Evolutionary conservation across 2,888 invertebrate species (phyloP).

Genomic region (Nemurella pictetii): DNA sequence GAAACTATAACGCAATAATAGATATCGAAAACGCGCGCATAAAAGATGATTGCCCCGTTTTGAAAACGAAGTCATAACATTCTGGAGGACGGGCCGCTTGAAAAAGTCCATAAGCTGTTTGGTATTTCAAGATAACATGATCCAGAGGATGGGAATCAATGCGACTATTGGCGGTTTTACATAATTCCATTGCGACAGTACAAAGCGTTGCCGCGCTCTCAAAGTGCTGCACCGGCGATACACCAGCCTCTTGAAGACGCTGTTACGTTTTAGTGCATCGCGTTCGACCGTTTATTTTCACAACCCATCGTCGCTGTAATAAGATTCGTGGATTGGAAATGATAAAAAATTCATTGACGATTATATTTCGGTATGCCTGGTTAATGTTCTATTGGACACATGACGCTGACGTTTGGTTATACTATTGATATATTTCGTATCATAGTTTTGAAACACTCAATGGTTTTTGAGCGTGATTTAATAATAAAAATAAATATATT

Average conservation of each 20-base stretch:
- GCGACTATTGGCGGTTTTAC: background rate
- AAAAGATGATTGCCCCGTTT: background rate
- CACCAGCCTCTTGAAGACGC: background rate
- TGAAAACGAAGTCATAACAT: background rate
- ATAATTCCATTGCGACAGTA: background rate
- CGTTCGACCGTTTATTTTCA: background rate
- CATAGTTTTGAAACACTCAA: too few species aligned
- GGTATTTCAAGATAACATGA: background rate
- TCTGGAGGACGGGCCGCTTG: background rate
- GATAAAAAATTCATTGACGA: too few species aligned
- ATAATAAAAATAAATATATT: too few species aligned
- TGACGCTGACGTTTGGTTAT: too few species aligned
- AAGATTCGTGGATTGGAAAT: too few species aligned
- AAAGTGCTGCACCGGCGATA: background rate
- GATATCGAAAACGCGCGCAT: background rate
- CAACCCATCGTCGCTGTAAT: too few species aligned
- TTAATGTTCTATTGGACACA: too few species aligned
- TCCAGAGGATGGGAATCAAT: background rate
- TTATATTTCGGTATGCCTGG: too few species aligned
- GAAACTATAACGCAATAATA: background rate
- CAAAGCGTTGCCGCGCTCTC: background rate
- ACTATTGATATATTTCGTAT: too few species aligned
- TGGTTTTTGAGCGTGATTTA: too few species aligned
- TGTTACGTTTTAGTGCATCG: background rate
- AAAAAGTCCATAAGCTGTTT: background rate